Conservation (phyloP, 2,113 vertebrate genomes). For the Drymodes brunneopygia region DNA sequence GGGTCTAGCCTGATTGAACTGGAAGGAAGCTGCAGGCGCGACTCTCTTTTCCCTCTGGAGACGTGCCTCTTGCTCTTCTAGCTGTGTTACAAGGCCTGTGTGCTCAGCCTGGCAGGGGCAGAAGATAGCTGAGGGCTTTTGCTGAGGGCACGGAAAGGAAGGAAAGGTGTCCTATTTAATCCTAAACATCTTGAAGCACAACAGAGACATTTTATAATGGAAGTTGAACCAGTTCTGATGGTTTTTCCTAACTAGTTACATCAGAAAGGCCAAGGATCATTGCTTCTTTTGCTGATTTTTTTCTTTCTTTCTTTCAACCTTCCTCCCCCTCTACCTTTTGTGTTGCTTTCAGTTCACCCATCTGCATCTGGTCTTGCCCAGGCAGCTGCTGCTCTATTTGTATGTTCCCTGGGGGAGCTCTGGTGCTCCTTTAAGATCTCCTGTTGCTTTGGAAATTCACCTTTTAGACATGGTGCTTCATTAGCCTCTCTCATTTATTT, state of each 20-base stretch:
- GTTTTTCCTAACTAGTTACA: not conserved
- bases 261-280: not conserved
- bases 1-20: conserved; percentile 14
- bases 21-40: not conserved
- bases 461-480: conserved; percentile 51
- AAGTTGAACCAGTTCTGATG: not conserved
- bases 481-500: conserved; percentile 46
- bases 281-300: not conserved
- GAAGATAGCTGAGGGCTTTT: not conserved
- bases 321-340: not conserved
- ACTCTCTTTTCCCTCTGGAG: not conserved
- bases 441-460: conserved; percentile 63
- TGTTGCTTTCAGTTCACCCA: conserved; percentile 34
- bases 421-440: conserved; percentile 33
- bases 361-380: conserved; percentile 48
- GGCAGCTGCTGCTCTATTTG: conserved; percentile 40
- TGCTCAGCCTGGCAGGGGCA: not conserved
- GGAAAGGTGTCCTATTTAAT: not conserved
- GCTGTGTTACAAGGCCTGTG: not conserved
- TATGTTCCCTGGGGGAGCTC: conserved; percentile 24
- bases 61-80: not conserved
- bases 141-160: not conserved
- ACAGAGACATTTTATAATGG: not conserved
- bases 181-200: not conserved
- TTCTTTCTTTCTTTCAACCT: not conserved